Percentiles rank a stretch among this genome's conserved stretches.
Evolutionary conservation across 1,140 invertebrate genomes (phyloP).

Genomic region (Mercenaria mercenaria): DNA sequence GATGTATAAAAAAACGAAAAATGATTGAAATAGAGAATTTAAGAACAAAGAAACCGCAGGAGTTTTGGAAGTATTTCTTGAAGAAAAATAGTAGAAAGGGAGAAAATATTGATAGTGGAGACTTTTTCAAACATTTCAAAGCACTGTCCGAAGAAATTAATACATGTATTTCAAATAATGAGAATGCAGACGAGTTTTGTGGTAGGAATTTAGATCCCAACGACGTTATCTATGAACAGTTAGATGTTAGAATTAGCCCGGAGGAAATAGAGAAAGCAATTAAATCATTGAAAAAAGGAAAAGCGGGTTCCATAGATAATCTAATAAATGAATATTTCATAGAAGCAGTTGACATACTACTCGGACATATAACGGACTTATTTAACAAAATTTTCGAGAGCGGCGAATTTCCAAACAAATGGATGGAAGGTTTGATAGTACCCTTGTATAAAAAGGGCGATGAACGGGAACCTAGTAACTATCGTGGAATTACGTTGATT

Average conservation of each 20-base stretch:
- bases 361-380: neutral
- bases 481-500: neutral
- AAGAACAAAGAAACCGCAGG: too few species aligned
- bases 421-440: constrained; percentile 16
- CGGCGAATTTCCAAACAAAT: neutral
- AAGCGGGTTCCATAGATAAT: neutral
- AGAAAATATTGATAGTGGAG: too few species aligned
- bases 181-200: too few species aligned
- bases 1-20: too few species aligned
- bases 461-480: neutral
- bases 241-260: neutral
- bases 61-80: too few species aligned
- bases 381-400: constrained; percentile 41
- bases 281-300: neutral
- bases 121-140: too few species aligned
- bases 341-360: neutral
- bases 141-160: too few species aligned
- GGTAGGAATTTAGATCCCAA: neutral
- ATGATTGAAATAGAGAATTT: too few species aligned
- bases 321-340: neutral
- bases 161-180: too few species aligned
- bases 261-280: neutral
- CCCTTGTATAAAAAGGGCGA: constrained; percentile 43
- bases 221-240: constrained; percentile 15
- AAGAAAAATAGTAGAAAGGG: too few species aligned